These are phyloP conservation scores for Bombyx mori DNA, from an alignment of 1,140 invertebrate species.

Conservation along the genomic window ASM3026992v2 NC_085120.1:311501-312000, in stretches of 20 bases:
- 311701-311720: too few relatives aligned
- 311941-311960: constrained; percentile 47
- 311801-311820: neutral
- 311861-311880: constrained; percentile 13
- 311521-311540: too few relatives aligned
- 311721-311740: neutral
- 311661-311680: too few relatives aligned
- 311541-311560: too few relatives aligned
- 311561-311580: too few relatives aligned
- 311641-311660: too few relatives aligned
- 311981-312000: too few relatives aligned
- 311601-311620: neutral
- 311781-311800: neutral
- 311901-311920: constrained; percentile 49
- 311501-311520: too few relatives aligned
- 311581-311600: neutral
- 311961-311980: constrained; percentile 25
- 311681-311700: too few relatives aligned
- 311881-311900: constrained; percentile 30
- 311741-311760: neutral
- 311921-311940: constrained; percentile 34
- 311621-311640: neutral
- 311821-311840: constrained; percentile 12
- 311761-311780: neutral
- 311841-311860: constrained; percentile 38